These are phyloP conservation scores for Paracanthobrama guichenoti DNA, from an alignment of 2,113 vertebrate species.

Conservation along the genomic window DNA sequence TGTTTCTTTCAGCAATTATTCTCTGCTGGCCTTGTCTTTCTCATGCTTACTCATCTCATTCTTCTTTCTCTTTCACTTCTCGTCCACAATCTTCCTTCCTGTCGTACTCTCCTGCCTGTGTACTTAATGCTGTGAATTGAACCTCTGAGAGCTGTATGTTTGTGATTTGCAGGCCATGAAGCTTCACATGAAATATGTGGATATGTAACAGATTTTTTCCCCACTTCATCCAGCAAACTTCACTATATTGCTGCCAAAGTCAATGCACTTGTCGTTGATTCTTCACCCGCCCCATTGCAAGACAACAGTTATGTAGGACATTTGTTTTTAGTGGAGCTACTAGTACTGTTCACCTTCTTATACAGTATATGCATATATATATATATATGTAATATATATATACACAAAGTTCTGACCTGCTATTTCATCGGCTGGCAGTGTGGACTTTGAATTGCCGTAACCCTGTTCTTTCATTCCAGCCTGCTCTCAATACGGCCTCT, in stretches of 20 bases:
- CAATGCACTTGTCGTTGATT: constrained; percentile 34
- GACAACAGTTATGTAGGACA: constrained; percentile 56
- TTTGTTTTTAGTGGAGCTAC: constrained; percentile 36
- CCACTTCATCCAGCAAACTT: constrained; percentile 29
- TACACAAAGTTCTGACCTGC: constrained; percentile 55
- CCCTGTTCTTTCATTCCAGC: background rate
- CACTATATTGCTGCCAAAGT: constrained; percentile 59
- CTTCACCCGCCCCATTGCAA: constrained; percentile 53
- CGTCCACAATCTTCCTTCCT: background rate
- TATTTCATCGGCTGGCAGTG: constrained; percentile 13
- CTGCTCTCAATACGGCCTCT: background rate
- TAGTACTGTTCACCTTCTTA: constrained; percentile 51
- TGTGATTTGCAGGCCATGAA: background rate
- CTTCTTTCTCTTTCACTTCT: constrained; percentile 7
- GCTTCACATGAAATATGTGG: background rate
- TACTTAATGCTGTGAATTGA: background rate
- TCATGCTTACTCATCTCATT: background rate
- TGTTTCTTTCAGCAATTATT: constrained; percentile 21
- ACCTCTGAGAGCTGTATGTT: background rate
- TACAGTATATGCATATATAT: constrained; percentile 30
- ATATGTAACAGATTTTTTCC: constrained; percentile 21
- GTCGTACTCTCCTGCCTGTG: background rate
- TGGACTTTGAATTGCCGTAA: background rate
- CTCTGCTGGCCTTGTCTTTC: constrained; percentile 18
- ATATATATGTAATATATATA: constrained; percentile 3